Percentiles rank a stretch among this genome's conserved stretches.
Evolutionary conservation across 2,888 invertebrate genomes (phyloP).

Genomic region (Anodontia alba): DNA sequence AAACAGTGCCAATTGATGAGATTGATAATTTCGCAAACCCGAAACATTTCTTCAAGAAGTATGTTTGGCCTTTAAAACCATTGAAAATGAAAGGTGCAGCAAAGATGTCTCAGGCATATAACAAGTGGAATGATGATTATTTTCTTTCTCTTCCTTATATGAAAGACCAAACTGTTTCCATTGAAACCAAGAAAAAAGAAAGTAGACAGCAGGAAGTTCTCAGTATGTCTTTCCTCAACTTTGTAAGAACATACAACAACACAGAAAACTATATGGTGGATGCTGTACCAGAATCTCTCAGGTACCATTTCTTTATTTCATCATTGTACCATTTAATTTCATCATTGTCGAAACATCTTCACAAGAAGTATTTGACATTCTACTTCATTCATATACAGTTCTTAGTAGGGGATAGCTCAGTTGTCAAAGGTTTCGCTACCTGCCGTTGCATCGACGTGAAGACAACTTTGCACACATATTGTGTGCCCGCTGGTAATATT

Average conservation of each 20-base stretch:
- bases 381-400: too few species aligned
- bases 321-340: too few species aligned
- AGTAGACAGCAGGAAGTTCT: conserved; percentile 71
- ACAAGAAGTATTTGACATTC: too few species aligned
- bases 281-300: conserved; percentile 77
- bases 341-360: too few species aligned
- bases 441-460: too few species aligned
- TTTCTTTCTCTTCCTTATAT: conserved; percentile 73
- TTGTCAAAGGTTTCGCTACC: too few species aligned
- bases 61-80: conserved; percentile 73
- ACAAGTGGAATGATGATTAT: conserved; percentile 82
- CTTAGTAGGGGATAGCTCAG: too few species aligned
- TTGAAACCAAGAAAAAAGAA: conserved; percentile 83
- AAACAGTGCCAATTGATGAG: conserved; percentile 68
- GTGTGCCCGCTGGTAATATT: too few species aligned
- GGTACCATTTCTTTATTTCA: too few species aligned
- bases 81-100: conserved; percentile 80
- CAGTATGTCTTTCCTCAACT: conserved; percentile 78
- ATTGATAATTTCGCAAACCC: conserved; percentile 73
- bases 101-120: conserved; percentile 74
- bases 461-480: too few species aligned
- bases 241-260: conserved; percentile 78
- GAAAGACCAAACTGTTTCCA: conserved; percentile 65
- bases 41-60: conserved; percentile 74
- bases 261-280: conserved; percentile 82